Evolutionary conservation across 2,113 vertebrate genomes (phyloP), one percentile per base, ranked within the genome.

Genomic region (Python bivittatus): DNA sequence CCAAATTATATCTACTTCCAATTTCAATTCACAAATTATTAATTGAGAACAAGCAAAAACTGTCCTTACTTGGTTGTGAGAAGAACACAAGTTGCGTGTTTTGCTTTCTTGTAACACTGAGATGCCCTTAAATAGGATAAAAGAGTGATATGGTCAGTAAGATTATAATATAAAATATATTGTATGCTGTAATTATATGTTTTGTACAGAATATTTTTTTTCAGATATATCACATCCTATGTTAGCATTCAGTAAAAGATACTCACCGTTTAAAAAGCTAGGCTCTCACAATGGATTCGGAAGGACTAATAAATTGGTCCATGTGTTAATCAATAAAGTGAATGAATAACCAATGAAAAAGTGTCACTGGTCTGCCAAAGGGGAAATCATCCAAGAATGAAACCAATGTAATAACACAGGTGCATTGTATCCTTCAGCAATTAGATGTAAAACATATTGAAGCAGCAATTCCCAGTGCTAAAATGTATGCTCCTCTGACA

Each of bases 321-420:
- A 94, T 94, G 85, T 96, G 96, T 97, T 97, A 97, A 97, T 97
- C 97, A 97, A 97, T 97, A 97, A 89, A 91, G 93, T 92, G 95
- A 96, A 97, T 96, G 96, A 97, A 97, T 98, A 97, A 96, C 95
- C 97, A 97, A 95, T 96, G 96, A 90, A 96, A 96, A 97, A 83
- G 86, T 88, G 95, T 94, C 96, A 95, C 93, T 94, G 38, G 88
- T 53, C 93, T 68, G 94, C 97, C 97, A 96, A 97, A 97, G 95
- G 97, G 97, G 97, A 98, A 97, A 97, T 96, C 97, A 97, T 95
- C 94, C 94, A 96, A 96, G 97, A 97, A 96, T 96, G 94, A 97
- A 97, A 97, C 96, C 1, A 0, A 95, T 93, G 84, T 91, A 95
- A 97, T 95, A 96, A 96, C 93, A 92, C 94, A 96, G 96, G 93